Base-by-base conservation (phyloP, 2,113 vertebrate species). In the Callithrix jacchus region DNA sequence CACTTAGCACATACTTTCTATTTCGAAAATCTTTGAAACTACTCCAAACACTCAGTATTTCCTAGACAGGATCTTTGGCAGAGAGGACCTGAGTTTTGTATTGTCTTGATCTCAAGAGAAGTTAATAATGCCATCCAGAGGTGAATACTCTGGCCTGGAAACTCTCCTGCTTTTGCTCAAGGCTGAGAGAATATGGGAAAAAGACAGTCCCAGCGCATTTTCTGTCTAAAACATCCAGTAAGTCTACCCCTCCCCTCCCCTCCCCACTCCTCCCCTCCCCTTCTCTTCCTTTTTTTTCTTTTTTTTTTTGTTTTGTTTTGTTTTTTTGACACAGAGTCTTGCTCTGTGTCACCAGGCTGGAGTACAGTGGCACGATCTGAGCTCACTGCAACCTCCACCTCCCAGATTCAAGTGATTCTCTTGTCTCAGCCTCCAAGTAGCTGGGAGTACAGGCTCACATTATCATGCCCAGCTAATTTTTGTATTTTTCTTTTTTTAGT, bases 21-120 rank as follows among this genome's bases (percentile, higher is more conserved):
- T 61, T 56, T 87, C 73, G 13, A 79, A 42, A 91, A 88, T 66
- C 32, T 83, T 35, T 47, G 17, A 86, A 86, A 71, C 49, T 20
- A 71, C 3, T 25, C 56, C 49, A 70, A 1, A 0, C 13, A 71
- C 16, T 45, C 35, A 37, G 1, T 64, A 54, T 85, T 81, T 42
- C 3, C 54, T 25, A 77, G 17, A 81, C 37, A 73, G 8, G 17
- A 61, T 47, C 6, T 7, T 35, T 58, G 61, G 52, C 5, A 61
- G n/a, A 8, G 21, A 89, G 42, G 16, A 86, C 40, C 3, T 83
- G 32, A 87, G 58, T 40, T 16, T 66, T n/a, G 6, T 20, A 40
- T 7, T 25, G 17, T 32, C 9, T 66, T 81, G 13, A 2, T 27
- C 27, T 90, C 11, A 90, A 66, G 20, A 92, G 27, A 6, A 96